phyloP scores from a whole-genome alignment of 2,797 vertebrate species.

The Acanthurus leucopareius region DNA sequence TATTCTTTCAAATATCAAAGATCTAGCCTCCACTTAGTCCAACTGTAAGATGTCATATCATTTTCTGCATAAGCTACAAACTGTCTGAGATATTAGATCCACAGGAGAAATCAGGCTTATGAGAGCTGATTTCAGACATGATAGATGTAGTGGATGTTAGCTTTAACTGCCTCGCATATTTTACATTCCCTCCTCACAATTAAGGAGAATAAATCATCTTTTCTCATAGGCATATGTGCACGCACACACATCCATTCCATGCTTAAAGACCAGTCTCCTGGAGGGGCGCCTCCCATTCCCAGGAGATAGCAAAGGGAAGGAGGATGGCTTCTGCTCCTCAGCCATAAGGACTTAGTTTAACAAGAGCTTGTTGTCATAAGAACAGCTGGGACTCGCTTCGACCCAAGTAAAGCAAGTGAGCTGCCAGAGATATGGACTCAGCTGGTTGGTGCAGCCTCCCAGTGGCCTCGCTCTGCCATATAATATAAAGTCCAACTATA shows the following conservation, averaged over 20 bases:
- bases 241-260: slow-evolving; percentile 54
- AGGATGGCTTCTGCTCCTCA: slow-evolving; percentile 74
- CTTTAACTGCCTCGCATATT: slow-evolving; percentile 23
- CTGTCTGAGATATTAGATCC: background rate
- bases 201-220: slow-evolving; percentile 52
- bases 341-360: slow-evolving; percentile 76
- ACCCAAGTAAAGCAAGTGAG: slow-evolving; percentile 71
- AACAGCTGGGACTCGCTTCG: slow-evolving; percentile 78
- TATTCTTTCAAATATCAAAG: background rate
- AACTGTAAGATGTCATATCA: background rate
- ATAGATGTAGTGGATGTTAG: slow-evolving; percentile 22
- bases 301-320: slow-evolving; percentile 66
- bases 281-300: slow-evolving; percentile 74
- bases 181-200: slow-evolving; percentile 43
- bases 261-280: slow-evolving; percentile 20
- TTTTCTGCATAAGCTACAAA: background rate
- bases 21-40: background rate
- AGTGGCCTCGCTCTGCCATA: slow-evolving; percentile 52
- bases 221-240: slow-evolving; percentile 39
- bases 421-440: slow-evolving; percentile 73
- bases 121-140: slow-evolving; percentile 25
- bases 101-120: slow-evolving; percentile 11
- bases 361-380: slow-evolving; percentile 81
- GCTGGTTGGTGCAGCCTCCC: slow-evolving; percentile 69
- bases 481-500: slow-evolving; percentile 49